A percentile compares a stretch with the other conserved stretches of the same genome.
These are phyloP conservation scores for Pimpla rufipes DNA, from an alignment of 2,888 invertebrate genomes.

Conservation along the genomic window DNA sequence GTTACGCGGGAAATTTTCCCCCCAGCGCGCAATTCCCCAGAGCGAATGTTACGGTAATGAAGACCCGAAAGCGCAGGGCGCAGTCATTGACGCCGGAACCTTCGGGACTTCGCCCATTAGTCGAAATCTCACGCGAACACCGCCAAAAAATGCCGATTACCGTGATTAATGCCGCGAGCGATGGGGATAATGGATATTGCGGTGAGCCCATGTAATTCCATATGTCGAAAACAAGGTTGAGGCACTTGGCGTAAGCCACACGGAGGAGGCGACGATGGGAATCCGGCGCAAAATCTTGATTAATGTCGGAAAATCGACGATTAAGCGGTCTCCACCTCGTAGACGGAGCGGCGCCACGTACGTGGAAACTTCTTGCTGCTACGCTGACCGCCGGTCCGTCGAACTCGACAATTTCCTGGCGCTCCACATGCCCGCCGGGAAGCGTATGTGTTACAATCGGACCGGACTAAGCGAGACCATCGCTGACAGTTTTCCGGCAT, in stretches of 20 bases:
- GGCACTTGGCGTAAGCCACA: slow-evolving; percentile 29
- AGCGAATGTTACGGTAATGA: not conserved
- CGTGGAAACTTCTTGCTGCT: slow-evolving; percentile 59
- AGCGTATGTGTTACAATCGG: slow-evolving; percentile 32
- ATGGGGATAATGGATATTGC: slow-evolving; percentile 54
- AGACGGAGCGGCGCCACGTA: slow-evolving; percentile 36
- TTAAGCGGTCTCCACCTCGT: slow-evolving; percentile 56
- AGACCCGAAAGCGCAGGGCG: not conserved
- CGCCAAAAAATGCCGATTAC: slow-evolving; percentile 10
- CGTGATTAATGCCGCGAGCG: slow-evolving; percentile 36
- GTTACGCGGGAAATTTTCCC: not conserved
- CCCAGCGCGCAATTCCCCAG: not conserved
- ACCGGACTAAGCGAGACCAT: not conserved
- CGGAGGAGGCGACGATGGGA: slow-evolving; percentile 36
- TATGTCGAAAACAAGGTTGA: slow-evolving; percentile 63
- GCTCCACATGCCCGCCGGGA: slow-evolving; percentile 28
- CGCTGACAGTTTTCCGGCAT: not conserved
- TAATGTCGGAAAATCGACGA: slow-evolving; percentile 65
- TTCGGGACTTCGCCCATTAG: not conserved
- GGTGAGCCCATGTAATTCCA: slow-evolving; percentile 56
- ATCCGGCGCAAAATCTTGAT: slow-evolving; percentile 65
- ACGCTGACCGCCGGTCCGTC: slow-evolving; percentile 45
- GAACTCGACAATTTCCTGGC: slow-evolving; percentile 56
- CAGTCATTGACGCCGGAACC: not conserved
- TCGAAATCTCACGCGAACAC: slow-evolving; percentile 1